Evolutionary conservation across 1,140 invertebrate species (phyloP), one percentile per base, ranked within the genome.

Genomic region (Lycorma delicatula): DNA sequence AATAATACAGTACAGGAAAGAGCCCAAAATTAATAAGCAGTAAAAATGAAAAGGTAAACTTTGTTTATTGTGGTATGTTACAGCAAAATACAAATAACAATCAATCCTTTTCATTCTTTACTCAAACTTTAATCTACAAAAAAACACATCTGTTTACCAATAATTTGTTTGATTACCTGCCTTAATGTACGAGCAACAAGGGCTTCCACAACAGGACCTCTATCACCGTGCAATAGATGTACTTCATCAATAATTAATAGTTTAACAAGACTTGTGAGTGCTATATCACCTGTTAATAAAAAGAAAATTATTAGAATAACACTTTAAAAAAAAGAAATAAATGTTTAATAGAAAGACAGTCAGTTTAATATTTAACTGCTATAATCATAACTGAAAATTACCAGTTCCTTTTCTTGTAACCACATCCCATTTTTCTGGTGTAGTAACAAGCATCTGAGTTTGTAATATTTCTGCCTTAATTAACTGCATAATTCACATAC

Each of bases 381-480:
- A n/a, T n/a, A n/a, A n/a, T n/a, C n/a, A n/a, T n/a, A n/a, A n/a
- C n/a, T n/a, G n/a, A n/a, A n/a, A 23, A 48, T 61, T 74, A 77
- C 77, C 61, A 63, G 83, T 81, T 59, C 87, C 85, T 76, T 99
- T 99, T 56, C 97, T 76, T 0, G 97, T 98, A 1, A 99, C 92
- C 13, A 99, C 94, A 74, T 99, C 97, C 96, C 97, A 99, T 70
- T 99, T 99, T 75, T 99, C 97, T 0, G 97, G 97, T 0, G 97
- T 99, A 1, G 95, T 96, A 2, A 99, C 91, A 18, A 99, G 80
- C 85, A 99, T 97, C 74, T 98, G 96, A 0, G 97, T 99, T 67
- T 93, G 84, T 20, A 85, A 79, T 57, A 99, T 97, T 76, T 99
- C 96, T 29, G 81, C 77, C 71, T 97, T 98, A 0, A 92, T 94